Conservation (phyloP, 2,888 invertebrate genomes). For the Tholera decimalis region DNA sequence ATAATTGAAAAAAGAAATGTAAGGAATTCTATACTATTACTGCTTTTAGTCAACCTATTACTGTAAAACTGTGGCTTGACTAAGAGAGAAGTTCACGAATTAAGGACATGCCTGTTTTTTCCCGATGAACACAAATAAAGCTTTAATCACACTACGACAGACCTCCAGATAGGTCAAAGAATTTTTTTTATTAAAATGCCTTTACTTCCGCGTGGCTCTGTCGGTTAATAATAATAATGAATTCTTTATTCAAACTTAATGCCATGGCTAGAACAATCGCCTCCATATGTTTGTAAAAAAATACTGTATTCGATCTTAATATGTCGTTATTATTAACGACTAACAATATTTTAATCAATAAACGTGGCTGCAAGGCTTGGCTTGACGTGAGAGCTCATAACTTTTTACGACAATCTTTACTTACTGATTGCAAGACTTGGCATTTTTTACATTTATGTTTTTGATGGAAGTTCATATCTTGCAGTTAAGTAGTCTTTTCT, state of each 20-base stretch:
- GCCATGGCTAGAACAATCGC: neutral
- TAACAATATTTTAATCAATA: too few species aligned
- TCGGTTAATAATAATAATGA: neutral
- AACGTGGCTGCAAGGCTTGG: too few species aligned
- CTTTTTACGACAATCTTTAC: too few species aligned
- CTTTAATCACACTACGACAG: conserved; percentile 10
- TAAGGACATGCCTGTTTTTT: conserved; percentile 5
- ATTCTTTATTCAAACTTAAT: neutral
- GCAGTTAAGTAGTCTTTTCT: too few species aligned
- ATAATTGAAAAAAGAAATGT: neutral
- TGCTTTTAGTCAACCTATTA: too few species aligned
- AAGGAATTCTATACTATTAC: too few species aligned
- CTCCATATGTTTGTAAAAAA: too few species aligned
- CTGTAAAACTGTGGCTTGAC: neutral
- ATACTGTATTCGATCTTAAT: neutral
- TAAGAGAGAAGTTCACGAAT: conserved; percentile 1
- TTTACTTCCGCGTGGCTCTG: too few species aligned
- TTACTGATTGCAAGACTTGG: too few species aligned
- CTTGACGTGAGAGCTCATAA: too few species aligned
- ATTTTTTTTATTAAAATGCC: neutral
- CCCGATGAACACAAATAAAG: conserved; percentile 13
- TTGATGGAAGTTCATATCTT: too few species aligned
- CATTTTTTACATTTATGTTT: too few species aligned
- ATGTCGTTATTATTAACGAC: neutral
- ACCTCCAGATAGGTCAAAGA: neutral